Conservation (phyloP, 2,113 vertebrate genomes). For the Octodon degus region DNA sequence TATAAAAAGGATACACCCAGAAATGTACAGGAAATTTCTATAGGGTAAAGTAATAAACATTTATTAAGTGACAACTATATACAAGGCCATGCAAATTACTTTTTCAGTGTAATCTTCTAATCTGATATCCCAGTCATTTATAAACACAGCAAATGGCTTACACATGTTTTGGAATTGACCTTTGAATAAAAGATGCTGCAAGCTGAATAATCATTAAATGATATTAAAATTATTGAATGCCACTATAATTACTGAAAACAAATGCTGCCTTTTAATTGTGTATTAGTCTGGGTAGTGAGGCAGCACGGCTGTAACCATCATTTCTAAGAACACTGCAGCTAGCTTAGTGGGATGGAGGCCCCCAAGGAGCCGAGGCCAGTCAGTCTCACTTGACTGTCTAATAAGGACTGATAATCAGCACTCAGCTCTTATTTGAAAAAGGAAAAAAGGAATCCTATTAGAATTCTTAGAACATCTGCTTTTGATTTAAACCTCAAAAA, state of each 20-base stretch:
- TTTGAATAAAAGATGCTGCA: conserved; percentile 54
- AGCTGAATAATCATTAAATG: conserved; percentile 48
- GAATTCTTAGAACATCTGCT: not conserved
- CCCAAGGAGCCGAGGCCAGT: not conserved
- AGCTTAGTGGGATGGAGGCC: not conserved
- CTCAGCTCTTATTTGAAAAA: not conserved
- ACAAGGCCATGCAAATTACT: not conserved
- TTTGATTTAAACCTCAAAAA: not conserved
- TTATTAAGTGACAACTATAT: not conserved
- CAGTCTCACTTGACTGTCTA: not conserved
- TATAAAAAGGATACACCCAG: not conserved
- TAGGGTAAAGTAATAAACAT: not conserved
- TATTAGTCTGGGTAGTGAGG: not conserved
- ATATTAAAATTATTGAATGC: conserved; percentile 31
- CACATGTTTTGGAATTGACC: not conserved
- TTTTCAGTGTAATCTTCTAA: not conserved
- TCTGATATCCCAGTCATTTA: not conserved
- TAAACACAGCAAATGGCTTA: not conserved
- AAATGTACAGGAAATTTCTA: not conserved
- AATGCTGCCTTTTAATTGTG: not conserved
- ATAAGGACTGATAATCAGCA: not conserved
- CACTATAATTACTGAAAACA: conserved; percentile 37
- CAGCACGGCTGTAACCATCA: too few species aligned
- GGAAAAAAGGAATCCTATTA: not conserved
- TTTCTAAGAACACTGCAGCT: not conserved